Conservation (phyloP, 2,797 vertebrate species). For the Glossophaga mutica region DNA sequence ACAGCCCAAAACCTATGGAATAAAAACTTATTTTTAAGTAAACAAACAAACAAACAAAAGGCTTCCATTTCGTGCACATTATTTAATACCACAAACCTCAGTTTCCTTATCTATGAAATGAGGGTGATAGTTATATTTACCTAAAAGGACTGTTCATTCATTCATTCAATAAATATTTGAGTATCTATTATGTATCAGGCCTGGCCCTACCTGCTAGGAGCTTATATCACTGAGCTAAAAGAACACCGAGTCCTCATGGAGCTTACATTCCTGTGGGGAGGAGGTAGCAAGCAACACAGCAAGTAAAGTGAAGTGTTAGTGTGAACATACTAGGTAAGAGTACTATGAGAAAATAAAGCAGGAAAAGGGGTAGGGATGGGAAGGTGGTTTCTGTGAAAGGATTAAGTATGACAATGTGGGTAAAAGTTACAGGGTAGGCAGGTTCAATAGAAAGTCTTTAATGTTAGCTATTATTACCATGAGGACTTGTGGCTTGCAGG, state of each 20-base stretch:
- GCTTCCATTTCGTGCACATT: neutral
- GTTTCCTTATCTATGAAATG: neutral
- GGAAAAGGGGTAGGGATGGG: neutral
- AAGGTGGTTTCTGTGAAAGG: neutral
- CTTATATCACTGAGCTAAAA: neutral
- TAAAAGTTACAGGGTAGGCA: neutral
- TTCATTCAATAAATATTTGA: neutral
- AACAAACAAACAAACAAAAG: neutral
- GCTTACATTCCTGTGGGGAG: neutral
- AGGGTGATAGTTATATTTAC: neutral
- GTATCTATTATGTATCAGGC: neutral
- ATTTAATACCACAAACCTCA: neutral
- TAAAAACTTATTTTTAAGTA: neutral
- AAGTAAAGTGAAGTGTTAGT: neutral
- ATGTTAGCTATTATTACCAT: neutral
- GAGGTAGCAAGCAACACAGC: neutral
- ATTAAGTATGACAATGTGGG: neutral
- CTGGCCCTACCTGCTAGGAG: neutral
- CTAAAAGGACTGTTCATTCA: neutral
- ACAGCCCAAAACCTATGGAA: too few species aligned
- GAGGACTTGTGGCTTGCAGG: neutral
- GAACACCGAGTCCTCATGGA: neutral
- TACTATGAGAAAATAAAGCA: neutral
- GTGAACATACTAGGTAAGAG: neutral
- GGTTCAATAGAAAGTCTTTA: neutral